Evolutionary conservation across 2,113 vertebrate species (phyloP).

Genomic region (Pelecanus crispus): DNA sequence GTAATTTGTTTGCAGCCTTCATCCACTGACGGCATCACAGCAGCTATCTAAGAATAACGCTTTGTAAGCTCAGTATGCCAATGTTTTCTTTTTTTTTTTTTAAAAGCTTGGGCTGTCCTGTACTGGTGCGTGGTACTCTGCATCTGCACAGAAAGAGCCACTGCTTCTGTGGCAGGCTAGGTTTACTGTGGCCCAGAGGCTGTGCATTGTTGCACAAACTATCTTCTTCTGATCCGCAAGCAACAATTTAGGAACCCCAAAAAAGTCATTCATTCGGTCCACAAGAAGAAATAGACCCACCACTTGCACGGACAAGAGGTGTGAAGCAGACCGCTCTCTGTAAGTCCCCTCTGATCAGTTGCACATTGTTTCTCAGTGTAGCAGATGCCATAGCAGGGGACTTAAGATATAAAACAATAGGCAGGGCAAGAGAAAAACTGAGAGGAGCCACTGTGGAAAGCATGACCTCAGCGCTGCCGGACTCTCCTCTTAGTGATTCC

Average conservation of each 20-base stretch:
- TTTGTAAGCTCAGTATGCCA: background rate
- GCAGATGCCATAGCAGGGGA: background rate
- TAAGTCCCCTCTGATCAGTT: background rate
- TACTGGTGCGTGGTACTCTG: background rate
- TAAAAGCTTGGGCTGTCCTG: background rate
- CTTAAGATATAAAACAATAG: background rate
- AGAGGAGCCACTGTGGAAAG: background rate
- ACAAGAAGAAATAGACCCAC: background rate
- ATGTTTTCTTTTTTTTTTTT: background rate
- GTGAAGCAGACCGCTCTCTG: background rate
- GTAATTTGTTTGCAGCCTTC: background rate
- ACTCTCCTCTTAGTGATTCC: background rate
- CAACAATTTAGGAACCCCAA: background rate
- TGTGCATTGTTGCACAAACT: background rate
- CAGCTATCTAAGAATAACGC: background rate
- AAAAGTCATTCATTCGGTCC: background rate
- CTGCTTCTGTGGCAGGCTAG: background rate
- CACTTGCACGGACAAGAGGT: background rate
- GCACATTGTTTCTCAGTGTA: background rate
- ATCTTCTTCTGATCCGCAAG: background rate
- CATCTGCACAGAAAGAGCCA: background rate
- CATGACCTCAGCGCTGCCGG: too few species aligned
- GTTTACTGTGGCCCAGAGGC: background rate
- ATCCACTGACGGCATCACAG: background rate
- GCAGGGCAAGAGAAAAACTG: background rate